Conservation (phyloP, 2,797 vertebrate genomes). For the Smutsia gigantea region DNA sequence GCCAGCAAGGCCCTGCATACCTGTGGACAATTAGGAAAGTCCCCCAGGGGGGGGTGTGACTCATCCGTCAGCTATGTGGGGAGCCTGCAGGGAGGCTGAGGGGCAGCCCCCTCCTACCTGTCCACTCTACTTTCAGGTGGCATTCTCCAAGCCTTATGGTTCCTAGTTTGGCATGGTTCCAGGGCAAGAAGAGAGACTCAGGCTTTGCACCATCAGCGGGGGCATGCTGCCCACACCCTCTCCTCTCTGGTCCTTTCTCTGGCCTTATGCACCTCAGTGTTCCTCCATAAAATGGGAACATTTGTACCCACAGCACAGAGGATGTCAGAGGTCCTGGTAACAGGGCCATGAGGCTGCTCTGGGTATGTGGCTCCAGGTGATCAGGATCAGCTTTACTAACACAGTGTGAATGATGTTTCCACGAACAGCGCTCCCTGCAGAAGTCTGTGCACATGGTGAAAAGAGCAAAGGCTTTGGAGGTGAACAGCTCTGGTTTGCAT, state of each 20-base stretch:
- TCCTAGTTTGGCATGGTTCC: background rate
- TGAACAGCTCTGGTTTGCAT: background rate
- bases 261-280: background rate
- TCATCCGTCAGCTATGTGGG: background rate
- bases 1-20: background rate
- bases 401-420: background rate
- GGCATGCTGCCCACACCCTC: fast-evolving
- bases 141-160: background rate
- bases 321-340: background rate
- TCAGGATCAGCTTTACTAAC: background rate
- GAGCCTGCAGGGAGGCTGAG: background rate
- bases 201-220: fast-evolving
- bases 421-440: fast-evolving
- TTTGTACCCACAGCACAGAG: fast-evolving
- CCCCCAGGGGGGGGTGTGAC: background rate
- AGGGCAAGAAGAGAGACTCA: background rate
- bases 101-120: background rate
- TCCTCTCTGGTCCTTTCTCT: background rate
- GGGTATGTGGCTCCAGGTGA: background rate
- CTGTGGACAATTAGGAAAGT: background rate
- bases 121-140: background rate
- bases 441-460: background rate
- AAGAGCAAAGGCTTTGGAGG: background rate
- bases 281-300: background rate
- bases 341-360: fast-evolving